Conservation (phyloP, 2,888 invertebrate genomes). For the Synanthedon andrenaeformis region DNA sequence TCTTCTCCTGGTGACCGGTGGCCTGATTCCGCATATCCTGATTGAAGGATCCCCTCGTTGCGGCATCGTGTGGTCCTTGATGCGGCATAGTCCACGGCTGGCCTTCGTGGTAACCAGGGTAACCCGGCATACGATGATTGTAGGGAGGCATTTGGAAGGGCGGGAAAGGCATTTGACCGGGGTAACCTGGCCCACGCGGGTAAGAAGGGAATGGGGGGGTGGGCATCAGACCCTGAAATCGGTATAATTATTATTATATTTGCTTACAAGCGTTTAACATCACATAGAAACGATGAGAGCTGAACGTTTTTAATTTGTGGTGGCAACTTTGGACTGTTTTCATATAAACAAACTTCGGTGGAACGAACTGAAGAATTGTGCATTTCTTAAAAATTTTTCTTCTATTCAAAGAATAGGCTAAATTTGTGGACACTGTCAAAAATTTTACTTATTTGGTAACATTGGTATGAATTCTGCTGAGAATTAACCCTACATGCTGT, state of each 20-base stretch:
- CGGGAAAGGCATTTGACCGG: conserved; percentile 38
- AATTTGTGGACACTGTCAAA: no score
- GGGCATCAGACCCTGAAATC: conserved; percentile 27
- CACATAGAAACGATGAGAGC: background rate
- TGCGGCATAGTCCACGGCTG: background rate
- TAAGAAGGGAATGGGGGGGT: conserved; percentile 41
- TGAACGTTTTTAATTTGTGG: no score
- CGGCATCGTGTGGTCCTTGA: conserved; percentile 5
- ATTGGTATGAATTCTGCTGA: no score
- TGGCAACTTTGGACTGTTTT: no score
- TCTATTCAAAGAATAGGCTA: no score
- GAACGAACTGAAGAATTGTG: no score
- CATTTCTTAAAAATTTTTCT: no score
- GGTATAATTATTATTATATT: background rate
- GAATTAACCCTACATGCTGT: no score
- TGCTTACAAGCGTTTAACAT: background rate
- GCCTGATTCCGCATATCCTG: conserved; percentile 7
- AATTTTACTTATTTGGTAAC: no score
- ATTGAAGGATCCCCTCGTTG: conserved; percentile 5
- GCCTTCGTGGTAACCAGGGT: conserved; percentile 2
- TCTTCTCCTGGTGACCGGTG: background rate
- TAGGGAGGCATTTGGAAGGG: conserved; percentile 36
- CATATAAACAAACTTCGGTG: no score
- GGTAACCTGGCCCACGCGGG: conserved; percentile 23
- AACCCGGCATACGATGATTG: conserved; percentile 10